A percentile compares a stretch with the other conserved stretches of the same genome.
Conservation (phyloP, 2,113 vertebrate species). For the Pipra filicauda region DNA sequence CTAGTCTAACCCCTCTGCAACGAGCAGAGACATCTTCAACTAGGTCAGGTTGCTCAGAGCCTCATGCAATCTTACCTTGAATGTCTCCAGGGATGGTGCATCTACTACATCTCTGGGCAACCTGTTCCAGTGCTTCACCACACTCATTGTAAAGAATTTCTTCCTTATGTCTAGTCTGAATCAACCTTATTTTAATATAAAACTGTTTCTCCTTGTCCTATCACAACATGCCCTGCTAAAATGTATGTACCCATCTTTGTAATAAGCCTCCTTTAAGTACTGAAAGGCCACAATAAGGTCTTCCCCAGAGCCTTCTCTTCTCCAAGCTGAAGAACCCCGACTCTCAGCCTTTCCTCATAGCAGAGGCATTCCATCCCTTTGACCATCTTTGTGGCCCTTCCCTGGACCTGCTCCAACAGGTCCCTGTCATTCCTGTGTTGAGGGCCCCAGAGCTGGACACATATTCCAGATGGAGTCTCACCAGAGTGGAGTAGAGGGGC, state of each 20-base stretch:
- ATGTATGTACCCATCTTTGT: not conserved
- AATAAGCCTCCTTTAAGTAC: not conserved
- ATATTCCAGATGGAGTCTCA: not conserved
- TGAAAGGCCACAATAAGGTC: not conserved
- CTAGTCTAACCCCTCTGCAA: not conserved
- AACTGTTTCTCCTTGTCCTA: not conserved
- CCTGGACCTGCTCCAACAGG: rapidly evolving
- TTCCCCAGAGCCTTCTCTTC: not conserved
- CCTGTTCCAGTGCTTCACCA: not conserved
- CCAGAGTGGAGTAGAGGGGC: not conserved
- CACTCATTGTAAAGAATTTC: not conserved
- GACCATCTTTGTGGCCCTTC: not conserved
- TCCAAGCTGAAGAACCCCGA: not conserved
- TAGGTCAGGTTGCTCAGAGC: not conserved
- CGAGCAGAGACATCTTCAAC: not conserved
- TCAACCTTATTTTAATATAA: not conserved
- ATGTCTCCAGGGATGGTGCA: not conserved
- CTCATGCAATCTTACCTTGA: not conserved
- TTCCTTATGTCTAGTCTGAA: not conserved
- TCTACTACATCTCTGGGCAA: not conserved
- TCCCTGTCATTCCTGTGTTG: not conserved
- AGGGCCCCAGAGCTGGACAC: not conserved
- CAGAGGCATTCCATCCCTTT: not conserved
- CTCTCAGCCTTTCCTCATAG: not conserved
- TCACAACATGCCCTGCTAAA: not conserved